Base-by-base conservation (phyloP, 2,797 vertebrate species). In the Brachyrhaphis roseni region DNA sequence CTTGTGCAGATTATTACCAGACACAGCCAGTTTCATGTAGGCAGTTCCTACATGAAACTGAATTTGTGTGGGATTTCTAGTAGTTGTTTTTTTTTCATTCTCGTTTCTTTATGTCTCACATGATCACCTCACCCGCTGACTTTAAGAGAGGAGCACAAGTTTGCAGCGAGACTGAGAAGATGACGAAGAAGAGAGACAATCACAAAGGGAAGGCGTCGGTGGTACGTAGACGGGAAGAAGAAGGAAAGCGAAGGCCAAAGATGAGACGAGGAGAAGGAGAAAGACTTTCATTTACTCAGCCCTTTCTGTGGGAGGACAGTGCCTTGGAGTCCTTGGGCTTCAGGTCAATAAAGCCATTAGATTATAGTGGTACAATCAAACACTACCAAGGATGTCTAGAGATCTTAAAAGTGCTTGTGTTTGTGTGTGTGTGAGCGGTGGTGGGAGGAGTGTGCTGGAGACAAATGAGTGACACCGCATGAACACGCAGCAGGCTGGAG, bases 331-430 rank as follows among this genome's bases (percentile, higher is more conserved):
- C 93, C 91, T 88, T 91, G 88, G 70, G 82, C 81, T 83, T 87
- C 76, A 57, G 90, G 93, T 91, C 91, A 90, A 91, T 90, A 88
- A 88, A 92, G 75, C 80, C 85, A 93, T 92, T 90, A 89, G 74
- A 82, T 87, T 86, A 87, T 46, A 80, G 70, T 78, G 51, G 81
- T 78, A 78, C 78, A 81, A 68, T 70, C 79, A 79, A 20, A 41
- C 74, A 66, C 55, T 7, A 66, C 75, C 80, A 72, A 77, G 55
- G 81, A 81, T 74, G 77, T 70, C 78, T 34, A 51, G 46, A 64
- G n/a, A 77, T 55, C 70, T 74, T 72, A n/a, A 72, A 57, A 20
- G 43, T 46, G 39, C 80, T 45, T 68, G 62, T 74, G 74, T 80
- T 55, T 45, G 75, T 76, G 66, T 43, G 66, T 43, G 47, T 76